These are phyloP conservation scores for Aldabrachelys gigantea DNA, from an alignment of 2,113 vertebrate genomes.

Conservation along the genomic window DNA sequence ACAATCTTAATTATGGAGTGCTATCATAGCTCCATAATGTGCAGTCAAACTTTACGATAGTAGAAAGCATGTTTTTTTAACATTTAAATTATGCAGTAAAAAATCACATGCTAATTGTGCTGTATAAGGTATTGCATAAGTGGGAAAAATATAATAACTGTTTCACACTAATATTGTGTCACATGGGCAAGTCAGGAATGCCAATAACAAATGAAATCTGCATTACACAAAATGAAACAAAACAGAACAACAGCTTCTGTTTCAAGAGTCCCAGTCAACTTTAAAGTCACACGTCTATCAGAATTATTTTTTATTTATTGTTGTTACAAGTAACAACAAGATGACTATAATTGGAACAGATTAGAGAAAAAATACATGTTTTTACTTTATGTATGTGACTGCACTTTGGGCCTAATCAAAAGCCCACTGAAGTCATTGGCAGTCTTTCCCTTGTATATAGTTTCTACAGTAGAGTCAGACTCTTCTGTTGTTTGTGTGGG, in stretches of 20 bases:
- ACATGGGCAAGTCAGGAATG: constrained; percentile 55
- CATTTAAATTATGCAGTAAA: constrained; percentile 41
- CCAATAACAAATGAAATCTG: constrained; percentile 58
- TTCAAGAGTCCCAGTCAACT: constrained; percentile 19
- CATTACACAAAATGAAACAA: constrained; percentile 43
- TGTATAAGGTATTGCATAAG: constrained; percentile 70
- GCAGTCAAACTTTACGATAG: constrained; percentile 23
- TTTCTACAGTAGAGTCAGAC: constrained; percentile 7
- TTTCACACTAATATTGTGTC: constrained; percentile 62
- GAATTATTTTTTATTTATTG: neutral
- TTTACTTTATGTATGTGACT: constrained; percentile 22
- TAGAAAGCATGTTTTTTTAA: neutral
- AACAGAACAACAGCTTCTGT: neutral
- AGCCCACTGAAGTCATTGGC: neutral
- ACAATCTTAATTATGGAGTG: neutral
- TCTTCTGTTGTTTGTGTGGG: neutral
- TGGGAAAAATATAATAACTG: constrained; percentile 58
- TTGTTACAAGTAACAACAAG: neutral
- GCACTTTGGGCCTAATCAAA: constrained; percentile 27
- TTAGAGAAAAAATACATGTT: constrained; percentile 23
- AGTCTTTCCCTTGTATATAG: constrained; percentile 17
- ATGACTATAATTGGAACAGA: constrained; percentile 24
- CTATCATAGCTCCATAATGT: constrained; percentile 7
- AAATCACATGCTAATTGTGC: constrained; percentile 44
- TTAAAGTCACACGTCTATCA: constrained; percentile 50